These are phyloP conservation scores for Chaetodon trifasciatus DNA, from an alignment of 2,797 vertebrate species.

Conservation along the genomic window DNA sequence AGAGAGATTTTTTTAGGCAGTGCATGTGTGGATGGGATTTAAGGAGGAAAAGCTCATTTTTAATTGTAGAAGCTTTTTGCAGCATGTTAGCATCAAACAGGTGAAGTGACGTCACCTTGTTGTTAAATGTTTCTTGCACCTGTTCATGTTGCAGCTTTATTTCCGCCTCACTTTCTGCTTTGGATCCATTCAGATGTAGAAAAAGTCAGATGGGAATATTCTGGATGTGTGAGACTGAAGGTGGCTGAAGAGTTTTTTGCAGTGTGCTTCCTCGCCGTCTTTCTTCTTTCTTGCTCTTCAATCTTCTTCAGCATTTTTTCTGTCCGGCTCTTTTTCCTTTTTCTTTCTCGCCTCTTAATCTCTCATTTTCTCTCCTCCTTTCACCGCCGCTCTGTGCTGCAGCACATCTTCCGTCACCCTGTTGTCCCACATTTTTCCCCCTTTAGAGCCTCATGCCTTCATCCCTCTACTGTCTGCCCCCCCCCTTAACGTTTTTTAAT, in stretches of 20 bases:
- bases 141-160: not conserved
- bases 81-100: no score
- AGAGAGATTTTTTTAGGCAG: no score
- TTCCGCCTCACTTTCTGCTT: not conserved
- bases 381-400: constrained; percentile 13
- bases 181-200: no score
- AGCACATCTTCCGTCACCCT: constrained; percentile 47
- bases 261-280: constrained; percentile 7
- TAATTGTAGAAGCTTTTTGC: no score
- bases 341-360: constrained; percentile 49
- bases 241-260: not conserved
- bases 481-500: constrained; percentile 49
- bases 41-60: no score
- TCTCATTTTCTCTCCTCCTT: constrained; percentile 46
- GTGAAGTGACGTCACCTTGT: no score
- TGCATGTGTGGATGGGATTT: no score
- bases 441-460: constrained; percentile 54
- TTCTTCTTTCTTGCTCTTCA: constrained; percentile 17
- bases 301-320: constrained; percentile 19
- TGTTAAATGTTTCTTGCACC: no score
- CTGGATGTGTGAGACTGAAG: no score
- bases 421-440: constrained; percentile 45
- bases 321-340: constrained; percentile 5
- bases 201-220: no score
- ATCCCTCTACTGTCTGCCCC: constrained; percentile 47